Base-by-base conservation (phyloP, 2,113 vertebrate genomes). In the Ciconia boyciana region DNA sequence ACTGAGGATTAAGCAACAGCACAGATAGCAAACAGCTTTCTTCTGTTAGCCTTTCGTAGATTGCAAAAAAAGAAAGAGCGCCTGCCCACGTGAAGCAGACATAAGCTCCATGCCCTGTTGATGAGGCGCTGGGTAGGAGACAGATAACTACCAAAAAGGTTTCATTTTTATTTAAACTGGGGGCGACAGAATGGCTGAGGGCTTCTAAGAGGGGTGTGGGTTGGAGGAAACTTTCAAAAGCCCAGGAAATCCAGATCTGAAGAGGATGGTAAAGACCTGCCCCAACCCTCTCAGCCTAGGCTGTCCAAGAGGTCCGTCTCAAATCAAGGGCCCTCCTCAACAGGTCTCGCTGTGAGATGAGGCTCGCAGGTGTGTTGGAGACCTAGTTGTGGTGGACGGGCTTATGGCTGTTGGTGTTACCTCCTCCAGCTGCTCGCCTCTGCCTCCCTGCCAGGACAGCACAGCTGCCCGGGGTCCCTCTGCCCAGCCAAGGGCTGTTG, bases 1-100 rank as follows among this genome's bases (percentile, higher is more conserved):
- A 92, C 90, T 46, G 83, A 84, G 96, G 95, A 97, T 97, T 97
- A 97, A 96, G 90, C 77, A 83, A 60, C 11, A 10, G 91, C 83
- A 75, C n/a, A 95, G 96, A 97, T 95, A 97, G 83, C 48, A 86
- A 87, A n/a, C 44, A 74, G 89, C 87, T 94, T 95, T 89, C 89
- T 95, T 95, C 96, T 94, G 87, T 83, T 94, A 89, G 77, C 61
- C 68, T 95, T 96, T 91, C 69, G 81, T 11, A 78, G 51, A 83
- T 55, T 54, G 79, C 9, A 90, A 69, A 57, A n/a, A 29, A 28
- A 46, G 70, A 86, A 89, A 51, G 34, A 80, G 39, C 78, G 71
- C 62, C 71, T 72, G 87, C 20, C 82, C 79, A 70, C 12, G 2
- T 68, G 94, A 80, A 83, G 66, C 70, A 86, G 66, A 87, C n/a